Percentiles rank a stretch among this genome's conserved stretches.
Evolutionary conservation across 2,113 vertebrate genomes (phyloP).

Genomic region (Amblyornis subalaris): DNA sequence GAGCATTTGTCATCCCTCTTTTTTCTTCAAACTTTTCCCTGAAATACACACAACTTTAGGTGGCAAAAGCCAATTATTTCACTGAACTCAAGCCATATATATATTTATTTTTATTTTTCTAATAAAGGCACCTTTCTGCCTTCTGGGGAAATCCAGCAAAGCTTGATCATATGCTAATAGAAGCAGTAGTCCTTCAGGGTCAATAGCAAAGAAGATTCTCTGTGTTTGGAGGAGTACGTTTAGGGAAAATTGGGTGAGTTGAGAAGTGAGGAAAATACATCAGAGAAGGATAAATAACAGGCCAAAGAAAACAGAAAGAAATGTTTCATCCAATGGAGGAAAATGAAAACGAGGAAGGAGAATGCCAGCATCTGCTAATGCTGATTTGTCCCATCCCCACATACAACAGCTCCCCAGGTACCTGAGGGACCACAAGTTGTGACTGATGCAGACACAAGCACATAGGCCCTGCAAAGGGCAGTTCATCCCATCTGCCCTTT

Average conservation of each 20-base stretch:
- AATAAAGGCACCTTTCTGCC: background rate
- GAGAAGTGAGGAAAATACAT: background rate
- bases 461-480: background rate
- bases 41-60: background rate
- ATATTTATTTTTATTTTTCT: background rate
- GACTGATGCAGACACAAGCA: background rate
- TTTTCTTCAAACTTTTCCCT: background rate
- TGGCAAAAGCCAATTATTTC: background rate
- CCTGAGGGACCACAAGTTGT: background rate
- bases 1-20: background rate
- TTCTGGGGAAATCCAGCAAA: background rate
- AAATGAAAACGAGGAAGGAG: background rate
- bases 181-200: background rate
- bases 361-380: fast-evolving
- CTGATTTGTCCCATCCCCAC: background rate
- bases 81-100: background rate
- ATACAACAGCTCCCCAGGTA: background rate
- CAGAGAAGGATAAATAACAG: background rate
- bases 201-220: background rate
- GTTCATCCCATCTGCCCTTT: background rate
- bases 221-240: background rate
- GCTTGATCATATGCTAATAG: background rate
- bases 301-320: background rate
- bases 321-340: background rate
- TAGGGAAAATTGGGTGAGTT: background rate